A percentile compares a stretch with the other conserved stretches of the same genome.
phyloP scores from a whole-genome alignment of 2,888 invertebrate species.

The Timandra comae region DNA sequence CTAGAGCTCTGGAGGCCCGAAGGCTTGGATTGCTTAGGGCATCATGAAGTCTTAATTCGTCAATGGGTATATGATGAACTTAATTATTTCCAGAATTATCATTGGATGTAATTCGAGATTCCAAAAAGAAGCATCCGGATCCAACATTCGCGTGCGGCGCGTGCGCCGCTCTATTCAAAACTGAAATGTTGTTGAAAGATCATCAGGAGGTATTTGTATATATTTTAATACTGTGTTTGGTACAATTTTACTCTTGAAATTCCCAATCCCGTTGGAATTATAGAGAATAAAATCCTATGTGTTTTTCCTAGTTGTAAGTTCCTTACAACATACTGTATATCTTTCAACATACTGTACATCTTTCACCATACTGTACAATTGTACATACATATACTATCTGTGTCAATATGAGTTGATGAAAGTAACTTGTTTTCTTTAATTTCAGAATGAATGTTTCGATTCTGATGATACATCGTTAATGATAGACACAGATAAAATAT shows the following conservation, averaged over 20 bases:
- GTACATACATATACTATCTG: no score
- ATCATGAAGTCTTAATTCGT: no score
- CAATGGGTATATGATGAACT: no score
- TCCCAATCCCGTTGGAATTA: no score
- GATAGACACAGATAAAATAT: constrained; percentile 35
- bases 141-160: constrained; percentile 49
- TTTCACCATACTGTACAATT: no score
- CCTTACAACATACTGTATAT: neutral
- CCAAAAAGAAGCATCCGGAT: constrained; percentile 28
- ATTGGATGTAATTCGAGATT: constrained; percentile 27
- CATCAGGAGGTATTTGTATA: constrained; percentile 48
- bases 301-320: neutral
- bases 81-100: constrained; percentile 38
- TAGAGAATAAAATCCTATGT: neutral
- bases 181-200: constrained; percentile 35
- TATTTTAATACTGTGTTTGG: constrained; percentile 1
- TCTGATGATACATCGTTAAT: constrained; percentile 35
- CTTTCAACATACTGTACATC: no score
- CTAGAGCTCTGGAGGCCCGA: neutral
- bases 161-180: constrained; percentile 49
- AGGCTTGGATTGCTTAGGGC: no score
- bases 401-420: no score
- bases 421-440: no score
- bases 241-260: no score
- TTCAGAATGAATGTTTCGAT: constrained; percentile 43